Percentiles rank a stretch among this genome's conserved stretches.
phyloP scores from a whole-genome alignment of 1,140 invertebrate species.

The Homalodisca vitripennis region DNA sequence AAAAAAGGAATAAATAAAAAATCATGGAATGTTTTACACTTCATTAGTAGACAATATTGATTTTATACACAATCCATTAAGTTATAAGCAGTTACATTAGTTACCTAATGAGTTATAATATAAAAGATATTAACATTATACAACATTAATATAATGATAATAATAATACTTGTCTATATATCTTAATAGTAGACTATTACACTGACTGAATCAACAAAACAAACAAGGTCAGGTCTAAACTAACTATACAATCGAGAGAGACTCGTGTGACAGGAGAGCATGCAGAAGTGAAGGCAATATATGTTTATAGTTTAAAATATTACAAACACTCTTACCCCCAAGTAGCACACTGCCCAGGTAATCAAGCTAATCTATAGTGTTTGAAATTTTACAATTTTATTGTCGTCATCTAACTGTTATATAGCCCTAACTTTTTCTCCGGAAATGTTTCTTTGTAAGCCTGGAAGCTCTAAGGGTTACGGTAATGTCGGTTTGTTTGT shows the following conservation, averaged over 20 bases:
- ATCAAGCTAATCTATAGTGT: not conserved
- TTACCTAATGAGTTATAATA: constrained; percentile 6
- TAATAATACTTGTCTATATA: constrained; percentile 7
- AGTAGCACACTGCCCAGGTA: not conserved
- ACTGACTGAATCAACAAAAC: constrained; percentile 3
- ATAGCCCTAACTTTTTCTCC: not conserved
- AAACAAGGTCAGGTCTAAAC: not conserved
- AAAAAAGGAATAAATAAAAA: not conserved
- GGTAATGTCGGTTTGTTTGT: not conserved
- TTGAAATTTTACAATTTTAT: constrained; percentile 16
- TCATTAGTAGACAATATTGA: not conserved
- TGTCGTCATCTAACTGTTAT: constrained; percentile 12
- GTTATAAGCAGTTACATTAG: constrained; percentile 2
- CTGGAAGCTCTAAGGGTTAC: constrained; percentile 11
- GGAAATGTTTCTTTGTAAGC: not conserved
- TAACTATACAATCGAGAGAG: constrained; percentile 10
- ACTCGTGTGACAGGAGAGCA: not conserved
- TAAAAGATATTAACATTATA: constrained; percentile 21
- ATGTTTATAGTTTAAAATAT: not conserved
- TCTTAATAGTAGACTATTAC: not conserved
- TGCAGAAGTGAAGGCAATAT: not conserved
- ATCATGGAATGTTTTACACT: not conserved
- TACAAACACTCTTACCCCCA: not conserved
- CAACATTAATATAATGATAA: constrained; percentile 18
- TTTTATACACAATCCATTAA: constrained; percentile 6